Conservation (phyloP, 2,888 invertebrate genomes). For the Barypeithes pellucidus region DNA sequence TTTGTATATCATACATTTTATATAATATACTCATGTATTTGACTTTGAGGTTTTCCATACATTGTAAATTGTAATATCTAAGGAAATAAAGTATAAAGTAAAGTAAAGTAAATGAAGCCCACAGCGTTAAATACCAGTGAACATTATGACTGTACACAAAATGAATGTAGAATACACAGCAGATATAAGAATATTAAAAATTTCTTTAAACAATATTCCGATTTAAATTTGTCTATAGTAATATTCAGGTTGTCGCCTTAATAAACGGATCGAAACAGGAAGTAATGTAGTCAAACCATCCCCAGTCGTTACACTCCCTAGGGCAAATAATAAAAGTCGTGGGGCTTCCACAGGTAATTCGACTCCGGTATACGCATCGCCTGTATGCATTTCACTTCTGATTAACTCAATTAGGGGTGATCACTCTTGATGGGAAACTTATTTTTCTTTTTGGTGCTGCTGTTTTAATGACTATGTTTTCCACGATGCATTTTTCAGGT, state of each 20-base stretch:
- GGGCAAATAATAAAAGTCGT: conserved; percentile 53
- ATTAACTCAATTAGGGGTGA: conserved; percentile 63
- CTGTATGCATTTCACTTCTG: conserved; percentile 60
- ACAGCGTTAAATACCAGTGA: no score
- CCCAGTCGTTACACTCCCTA: conserved; percentile 35
- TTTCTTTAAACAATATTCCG: not conserved
- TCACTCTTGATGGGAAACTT: conserved; percentile 54
- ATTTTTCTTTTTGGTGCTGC: conserved; percentile 27
- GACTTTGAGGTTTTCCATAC: no score
- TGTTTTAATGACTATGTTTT: not conserved
- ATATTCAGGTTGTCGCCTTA: not conserved
- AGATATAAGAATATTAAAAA: no score
- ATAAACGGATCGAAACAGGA: conserved; percentile 12
- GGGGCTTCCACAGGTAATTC: conserved; percentile 57
- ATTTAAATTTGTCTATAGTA: not conserved
- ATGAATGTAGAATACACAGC: no score
- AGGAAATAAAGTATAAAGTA: no score
- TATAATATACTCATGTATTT: no score
- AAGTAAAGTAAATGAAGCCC: no score
- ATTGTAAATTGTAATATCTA: no score
- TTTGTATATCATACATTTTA: no score
- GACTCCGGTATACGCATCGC: conserved; percentile 54
- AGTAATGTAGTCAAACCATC: conserved; percentile 40
- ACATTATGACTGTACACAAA: no score
- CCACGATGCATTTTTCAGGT: no score